Base-by-base conservation (phyloP, 2,888 invertebrate genomes). In the Allolobophora icterica region DNA sequence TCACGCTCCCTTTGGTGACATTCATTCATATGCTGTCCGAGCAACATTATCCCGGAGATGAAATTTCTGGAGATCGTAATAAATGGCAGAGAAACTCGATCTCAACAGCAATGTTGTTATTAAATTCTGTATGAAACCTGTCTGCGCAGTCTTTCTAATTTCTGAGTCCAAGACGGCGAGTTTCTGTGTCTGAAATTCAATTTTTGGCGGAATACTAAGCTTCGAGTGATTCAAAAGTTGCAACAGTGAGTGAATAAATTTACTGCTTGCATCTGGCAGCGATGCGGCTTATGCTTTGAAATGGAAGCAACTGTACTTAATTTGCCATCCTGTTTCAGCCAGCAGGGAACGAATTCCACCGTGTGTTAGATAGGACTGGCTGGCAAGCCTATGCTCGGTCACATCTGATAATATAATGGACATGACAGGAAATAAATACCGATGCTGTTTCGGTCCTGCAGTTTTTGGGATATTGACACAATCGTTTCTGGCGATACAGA, bases 21-120 rank as follows among this genome's bases (percentile, higher is more conserved):
- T 71, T 71, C 71, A 71, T 71, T 71, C 71, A 71, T n/a, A n/a
- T 71, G 30, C 71, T 13, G n/a, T 71, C 71, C 71, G 13, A n/a
- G 11, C 71, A n/a, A 71, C n/a, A 71, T 71, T 71, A 8, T n/a
- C 71, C 6, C 13, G 71, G 71, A 71, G 71, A 71, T 71, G 71
- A 71, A n/a, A n/a, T 71, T 71, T 71, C n/a, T 71, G 71, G 71
- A 71, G 71, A 71, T 71, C n/a, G 71, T 71, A 71, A 71, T 71
- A 71, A 71, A 71, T 71, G 30, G n/a, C 71, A 11, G 71, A 71
- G n/a, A 71, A 30, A 71, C 71, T 71, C n/a, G n/a, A 71, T 71
- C 71, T 30, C 71, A 71, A 17, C 71, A 71, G n/a, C n/a, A n/a
- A n/a, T n/a, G 71, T n/a, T 71, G 30, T 71, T 71, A 71, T 71